Evolutionary conservation across 2,113 vertebrate species (phyloP).

Genomic region (Suncus etruscus): DNA sequence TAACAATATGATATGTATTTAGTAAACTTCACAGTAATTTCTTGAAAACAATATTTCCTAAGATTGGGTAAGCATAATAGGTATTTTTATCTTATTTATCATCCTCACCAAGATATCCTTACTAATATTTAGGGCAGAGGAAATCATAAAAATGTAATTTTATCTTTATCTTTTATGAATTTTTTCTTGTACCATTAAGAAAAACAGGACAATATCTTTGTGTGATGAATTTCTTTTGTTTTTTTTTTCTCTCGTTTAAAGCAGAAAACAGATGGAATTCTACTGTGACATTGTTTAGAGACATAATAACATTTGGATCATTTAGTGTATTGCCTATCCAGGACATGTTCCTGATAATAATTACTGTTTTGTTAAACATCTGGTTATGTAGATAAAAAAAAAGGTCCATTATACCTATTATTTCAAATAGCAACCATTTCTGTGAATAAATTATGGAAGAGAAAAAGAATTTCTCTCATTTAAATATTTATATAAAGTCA

Average conservation of each 20-base stretch:
- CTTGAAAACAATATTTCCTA: not conserved
- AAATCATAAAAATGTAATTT: not conserved
- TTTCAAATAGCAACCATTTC: slow-evolving; percentile 72
- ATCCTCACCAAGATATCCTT: not conserved
- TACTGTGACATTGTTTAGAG: slow-evolving; percentile 21
- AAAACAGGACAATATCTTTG: not conserved
- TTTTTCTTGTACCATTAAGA: not conserved
- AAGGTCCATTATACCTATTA: slow-evolving; percentile 1
- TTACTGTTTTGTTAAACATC: not conserved
- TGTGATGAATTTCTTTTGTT: not conserved
- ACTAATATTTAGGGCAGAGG: not conserved
- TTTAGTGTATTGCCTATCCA: not conserved
- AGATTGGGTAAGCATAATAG: not conserved
- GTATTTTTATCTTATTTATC: not conserved
- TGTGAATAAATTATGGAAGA: slow-evolving; percentile 56
- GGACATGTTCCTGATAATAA: slow-evolving; percentile 14
- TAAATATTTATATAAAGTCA: slow-evolving; percentile 52
- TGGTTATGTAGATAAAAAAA: slow-evolving; percentile 26
- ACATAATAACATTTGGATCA: slow-evolving; percentile 11
- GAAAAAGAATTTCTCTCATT: slow-evolving; percentile 16
- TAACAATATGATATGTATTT: not conserved
- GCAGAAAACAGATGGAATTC: slow-evolving; percentile 36
- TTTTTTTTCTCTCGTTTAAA: not conserved
- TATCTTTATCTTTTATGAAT: slow-evolving; percentile 18
- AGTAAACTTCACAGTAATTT: not conserved